Evolutionary conservation across 2,797 vertebrate species (phyloP).

Genomic region (Philypnodon macrostomus): DNA sequence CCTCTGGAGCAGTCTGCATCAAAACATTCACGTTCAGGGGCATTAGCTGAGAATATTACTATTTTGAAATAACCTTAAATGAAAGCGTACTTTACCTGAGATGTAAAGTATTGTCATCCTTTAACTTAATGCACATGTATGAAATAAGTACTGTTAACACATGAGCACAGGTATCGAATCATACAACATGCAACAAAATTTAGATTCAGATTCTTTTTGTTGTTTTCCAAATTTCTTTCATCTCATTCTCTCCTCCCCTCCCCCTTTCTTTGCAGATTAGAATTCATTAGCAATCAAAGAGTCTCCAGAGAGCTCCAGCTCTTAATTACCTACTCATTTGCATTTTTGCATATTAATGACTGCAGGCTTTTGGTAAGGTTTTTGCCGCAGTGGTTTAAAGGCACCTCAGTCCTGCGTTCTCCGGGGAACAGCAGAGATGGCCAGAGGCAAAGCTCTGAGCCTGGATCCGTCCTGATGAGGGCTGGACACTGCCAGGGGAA

Average conservation of each 20-base stretch:
- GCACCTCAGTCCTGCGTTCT: conserved; percentile 79
- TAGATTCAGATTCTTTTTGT: conserved; percentile 54
- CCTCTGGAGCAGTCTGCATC: conserved; percentile 19
- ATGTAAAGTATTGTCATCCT: too few species aligned
- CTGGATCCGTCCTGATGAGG: conserved; percentile 59
- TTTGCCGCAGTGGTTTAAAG: conserved; percentile 86
- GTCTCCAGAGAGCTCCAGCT: conserved; percentile 85
- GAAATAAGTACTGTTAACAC: conserved; percentile 19
- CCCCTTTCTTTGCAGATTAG: conserved; percentile 84
- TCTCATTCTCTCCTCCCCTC: conserved; percentile 71
- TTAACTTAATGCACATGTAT: conserved; percentile 4
- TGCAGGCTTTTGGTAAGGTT: conserved; percentile 82
- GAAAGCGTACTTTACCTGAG: conserved; percentile 14
- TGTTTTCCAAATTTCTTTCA: conserved; percentile 76
- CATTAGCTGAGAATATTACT: conserved; percentile 6
- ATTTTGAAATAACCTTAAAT: conserved; percentile 7
- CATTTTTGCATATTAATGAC: conserved; percentile 98
- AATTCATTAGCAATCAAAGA: conserved; percentile 89
- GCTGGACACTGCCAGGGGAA: conserved; percentile 55
- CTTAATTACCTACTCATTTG: conserved; percentile 95
- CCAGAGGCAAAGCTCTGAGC: conserved; percentile 75
- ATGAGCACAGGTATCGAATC: conserved; percentile 30
- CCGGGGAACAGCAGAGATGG: conserved; percentile 74
- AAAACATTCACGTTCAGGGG: conserved; percentile 13
- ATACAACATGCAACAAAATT: conserved; percentile 44